Percentiles rank a stretch among this genome's conserved stretches.
phyloP scores from a whole-genome alignment of 2,888 invertebrate species.

The Diarsia brunnea region DNA sequence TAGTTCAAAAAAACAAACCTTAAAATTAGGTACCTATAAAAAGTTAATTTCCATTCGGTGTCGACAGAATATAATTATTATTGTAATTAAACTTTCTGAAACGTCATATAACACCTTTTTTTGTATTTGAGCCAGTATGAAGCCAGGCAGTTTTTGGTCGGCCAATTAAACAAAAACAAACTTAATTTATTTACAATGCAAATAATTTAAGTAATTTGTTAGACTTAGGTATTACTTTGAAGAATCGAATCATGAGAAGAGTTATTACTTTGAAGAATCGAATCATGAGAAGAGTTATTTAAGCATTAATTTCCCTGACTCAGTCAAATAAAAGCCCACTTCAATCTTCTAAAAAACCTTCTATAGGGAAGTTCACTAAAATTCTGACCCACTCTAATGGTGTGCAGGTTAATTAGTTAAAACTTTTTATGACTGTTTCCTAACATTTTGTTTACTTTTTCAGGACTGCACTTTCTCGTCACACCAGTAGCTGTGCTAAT shows the following conservation, averaged over 20 bases:
- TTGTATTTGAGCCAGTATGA: background rate
- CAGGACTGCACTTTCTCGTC: constrained; percentile 74
- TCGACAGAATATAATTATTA: too few species aligned
- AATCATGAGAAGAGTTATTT: background rate
- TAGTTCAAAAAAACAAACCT: too few species aligned
- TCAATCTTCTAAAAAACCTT: background rate
- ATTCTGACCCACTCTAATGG: background rate
- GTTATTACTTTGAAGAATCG: background rate
- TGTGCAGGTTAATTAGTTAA: too few species aligned
- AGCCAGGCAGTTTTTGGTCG: background rate
- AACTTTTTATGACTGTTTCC: background rate
- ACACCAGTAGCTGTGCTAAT: constrained; percentile 63
- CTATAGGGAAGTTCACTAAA: background rate
- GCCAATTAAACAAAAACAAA: background rate
- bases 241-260: background rate
- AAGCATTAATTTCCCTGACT: background rate
- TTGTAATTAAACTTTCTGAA: too few species aligned
- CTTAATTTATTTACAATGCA: background rate
- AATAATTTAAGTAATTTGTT: background rate
- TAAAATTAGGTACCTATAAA: too few species aligned
- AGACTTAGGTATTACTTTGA: background rate
- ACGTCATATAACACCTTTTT: too few species aligned
- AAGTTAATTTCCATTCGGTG: too few species aligned
- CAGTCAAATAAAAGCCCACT: background rate
- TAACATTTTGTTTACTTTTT: constrained; percentile 46